phyloP scores from a whole-genome alignment of 2,113 vertebrate species.

The Erythrolamprus reginae region DNA sequence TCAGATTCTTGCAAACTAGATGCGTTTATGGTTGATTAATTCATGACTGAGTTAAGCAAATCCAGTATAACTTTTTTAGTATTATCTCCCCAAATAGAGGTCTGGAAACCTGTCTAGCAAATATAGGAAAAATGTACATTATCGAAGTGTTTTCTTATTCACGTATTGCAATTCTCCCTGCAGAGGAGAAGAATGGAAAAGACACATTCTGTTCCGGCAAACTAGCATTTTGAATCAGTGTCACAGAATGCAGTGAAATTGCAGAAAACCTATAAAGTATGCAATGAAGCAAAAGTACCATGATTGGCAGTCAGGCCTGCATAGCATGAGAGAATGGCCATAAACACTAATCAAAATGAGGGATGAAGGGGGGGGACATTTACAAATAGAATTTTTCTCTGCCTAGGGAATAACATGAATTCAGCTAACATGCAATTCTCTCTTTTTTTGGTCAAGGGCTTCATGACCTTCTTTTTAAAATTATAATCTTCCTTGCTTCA shows the following conservation, averaged over 20 bases:
- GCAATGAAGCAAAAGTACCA: background rate
- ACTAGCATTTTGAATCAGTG: conserved; percentile 35
- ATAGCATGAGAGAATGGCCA: background rate
- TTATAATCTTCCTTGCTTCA: background rate
- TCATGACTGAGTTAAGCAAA: background rate
- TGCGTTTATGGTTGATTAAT: background rate
- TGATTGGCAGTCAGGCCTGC: rapidly evolving
- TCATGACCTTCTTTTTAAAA: background rate
- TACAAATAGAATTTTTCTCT: background rate
- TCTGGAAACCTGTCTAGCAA: conserved; percentile 26
- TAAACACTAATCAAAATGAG: background rate
- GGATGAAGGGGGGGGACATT: background rate
- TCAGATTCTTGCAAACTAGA: background rate
- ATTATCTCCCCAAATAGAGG: background rate
- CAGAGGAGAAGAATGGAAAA: background rate
- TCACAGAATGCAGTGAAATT: conserved; percentile 7
- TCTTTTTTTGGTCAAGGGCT: background rate
- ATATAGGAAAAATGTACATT: background rate
- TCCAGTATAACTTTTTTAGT: background rate
- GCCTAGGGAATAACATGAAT: background rate
- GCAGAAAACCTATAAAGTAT: background rate
- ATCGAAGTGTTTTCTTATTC: conserved; percentile 37
- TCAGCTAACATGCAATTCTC: background rate
- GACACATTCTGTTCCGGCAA: conserved; percentile 29
- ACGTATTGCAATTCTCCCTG: rapidly evolving